Evolutionary conservation across 2,888 invertebrate genomes (phyloP).

Genomic region (Pelosia muscerda): DNA sequence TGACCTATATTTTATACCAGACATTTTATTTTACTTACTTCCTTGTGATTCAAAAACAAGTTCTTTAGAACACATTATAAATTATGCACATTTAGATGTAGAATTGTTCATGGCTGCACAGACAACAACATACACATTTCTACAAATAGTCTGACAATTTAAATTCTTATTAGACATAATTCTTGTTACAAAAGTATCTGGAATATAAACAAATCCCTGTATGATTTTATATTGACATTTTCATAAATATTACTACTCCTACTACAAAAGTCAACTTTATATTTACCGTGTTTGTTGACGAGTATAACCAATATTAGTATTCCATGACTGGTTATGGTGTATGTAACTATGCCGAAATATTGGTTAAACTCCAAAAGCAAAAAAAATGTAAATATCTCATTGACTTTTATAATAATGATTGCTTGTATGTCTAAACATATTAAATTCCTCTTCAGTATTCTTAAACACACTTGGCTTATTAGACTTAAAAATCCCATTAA

Average conservation of each 20-base stretch:
- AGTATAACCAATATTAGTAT: too few species aligned
- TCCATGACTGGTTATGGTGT: too few species aligned
- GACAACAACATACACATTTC: background rate
- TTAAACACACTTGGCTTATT: background rate
- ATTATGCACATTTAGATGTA: conserved; percentile 6
- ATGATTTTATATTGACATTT: too few species aligned
- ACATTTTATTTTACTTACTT: background rate
- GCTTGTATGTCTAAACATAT: too few species aligned
- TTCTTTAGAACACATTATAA: background rate
- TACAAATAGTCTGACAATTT: too few species aligned
- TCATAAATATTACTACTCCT: too few species aligned
- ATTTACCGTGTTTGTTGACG: too few species aligned
- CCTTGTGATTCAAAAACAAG: background rate
- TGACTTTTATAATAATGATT: too few species aligned
- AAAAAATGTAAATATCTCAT: too few species aligned
- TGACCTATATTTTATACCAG: conserved; percentile 7
- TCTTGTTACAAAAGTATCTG: background rate
- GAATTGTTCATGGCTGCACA: background rate
- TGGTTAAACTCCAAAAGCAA: too few species aligned
- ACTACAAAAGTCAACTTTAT: too few species aligned
- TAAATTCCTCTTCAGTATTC: background rate
- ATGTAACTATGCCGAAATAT: too few species aligned
- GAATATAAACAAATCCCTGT: background rate
- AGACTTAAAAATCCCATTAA: background rate
- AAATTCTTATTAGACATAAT: background rate